Evolutionary conservation across 2,888 invertebrate genomes (phyloP).

Genomic region (Litoditis marina): DNA sequence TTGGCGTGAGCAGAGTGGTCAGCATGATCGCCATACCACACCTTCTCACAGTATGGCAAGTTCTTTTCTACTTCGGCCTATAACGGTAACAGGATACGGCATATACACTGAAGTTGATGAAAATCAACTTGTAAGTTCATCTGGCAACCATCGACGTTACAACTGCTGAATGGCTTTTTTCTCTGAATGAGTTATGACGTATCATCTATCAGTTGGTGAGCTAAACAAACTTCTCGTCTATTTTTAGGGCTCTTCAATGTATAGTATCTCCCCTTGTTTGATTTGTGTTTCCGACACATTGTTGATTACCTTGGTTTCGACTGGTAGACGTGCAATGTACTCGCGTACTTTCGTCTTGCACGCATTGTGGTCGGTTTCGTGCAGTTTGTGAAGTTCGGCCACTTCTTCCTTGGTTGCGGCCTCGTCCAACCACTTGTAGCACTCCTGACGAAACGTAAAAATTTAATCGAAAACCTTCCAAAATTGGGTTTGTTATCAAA

Average conservation of each 20-base stretch:
- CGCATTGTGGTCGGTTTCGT: constrained; percentile 41
- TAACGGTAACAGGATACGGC: neutral
- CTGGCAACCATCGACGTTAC: no score
- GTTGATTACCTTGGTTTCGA: constrained; percentile 18
- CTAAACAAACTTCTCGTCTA: neutral
- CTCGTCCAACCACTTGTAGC: constrained; percentile 49
- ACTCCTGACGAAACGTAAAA: constrained; percentile 21
- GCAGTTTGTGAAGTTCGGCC: constrained; percentile 41
- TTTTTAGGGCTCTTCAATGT: no score
- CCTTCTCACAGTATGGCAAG: constrained; percentile 48
- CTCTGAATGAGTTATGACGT: no score
- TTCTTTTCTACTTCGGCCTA: constrained; percentile 38
- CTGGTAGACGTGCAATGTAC: constrained; percentile 33
- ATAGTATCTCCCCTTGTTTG: no score
- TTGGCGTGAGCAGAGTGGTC: constrained; percentile 19
- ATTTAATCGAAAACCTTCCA: neutral
- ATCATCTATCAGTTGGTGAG: no score
- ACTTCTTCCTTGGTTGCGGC: constrained; percentile 48
- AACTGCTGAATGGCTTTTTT: no score
- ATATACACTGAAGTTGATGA: neutral
- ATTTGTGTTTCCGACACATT: no score
- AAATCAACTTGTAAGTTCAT: neutral
- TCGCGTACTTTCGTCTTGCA: constrained; percentile 45
- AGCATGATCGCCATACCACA: constrained; percentile 40
- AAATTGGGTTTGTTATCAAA: neutral